Evolutionary conservation across 1,140 invertebrate genomes (phyloP).

Genomic region (Grapholita molesta): DNA sequence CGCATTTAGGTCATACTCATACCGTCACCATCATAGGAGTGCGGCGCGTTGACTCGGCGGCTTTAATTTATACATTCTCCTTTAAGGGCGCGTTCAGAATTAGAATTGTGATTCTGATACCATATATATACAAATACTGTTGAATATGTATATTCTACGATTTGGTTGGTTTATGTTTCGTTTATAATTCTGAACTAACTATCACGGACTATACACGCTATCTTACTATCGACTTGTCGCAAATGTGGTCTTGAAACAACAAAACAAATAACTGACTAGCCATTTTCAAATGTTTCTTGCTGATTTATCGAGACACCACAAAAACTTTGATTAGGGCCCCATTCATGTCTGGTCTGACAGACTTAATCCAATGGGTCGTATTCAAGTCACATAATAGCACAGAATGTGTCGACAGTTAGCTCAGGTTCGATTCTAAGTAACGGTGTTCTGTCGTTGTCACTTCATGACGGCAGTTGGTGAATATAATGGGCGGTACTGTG

Average conservation of each 20-base stretch:
- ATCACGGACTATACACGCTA: no score
- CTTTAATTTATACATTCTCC: neutral
- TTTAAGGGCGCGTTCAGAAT: neutral
- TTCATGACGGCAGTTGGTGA: neutral
- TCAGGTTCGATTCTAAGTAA: neutral
- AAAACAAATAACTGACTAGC: no score
- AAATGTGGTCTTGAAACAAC: no score
- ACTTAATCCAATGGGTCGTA: neutral
- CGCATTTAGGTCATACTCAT: neutral
- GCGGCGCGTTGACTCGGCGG: neutral
- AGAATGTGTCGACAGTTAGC: conserved; percentile 35
- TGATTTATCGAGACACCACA: neutral
- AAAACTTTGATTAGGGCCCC: neutral
- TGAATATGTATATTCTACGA: no score
- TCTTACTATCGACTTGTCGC: no score
- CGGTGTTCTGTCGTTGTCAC: conserved; percentile 5
- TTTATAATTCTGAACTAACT: no score
- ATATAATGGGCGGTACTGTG: neutral
- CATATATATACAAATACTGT: no score
- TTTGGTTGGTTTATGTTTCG: no score
- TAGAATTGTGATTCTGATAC: neutral
- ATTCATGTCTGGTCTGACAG: neutral
- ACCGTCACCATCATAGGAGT: neutral
- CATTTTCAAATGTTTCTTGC: neutral
- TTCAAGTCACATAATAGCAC: conserved; percentile 17